Conservation (phyloP, 2,888 invertebrate genomes). For the Eristalis pertinax region DNA sequence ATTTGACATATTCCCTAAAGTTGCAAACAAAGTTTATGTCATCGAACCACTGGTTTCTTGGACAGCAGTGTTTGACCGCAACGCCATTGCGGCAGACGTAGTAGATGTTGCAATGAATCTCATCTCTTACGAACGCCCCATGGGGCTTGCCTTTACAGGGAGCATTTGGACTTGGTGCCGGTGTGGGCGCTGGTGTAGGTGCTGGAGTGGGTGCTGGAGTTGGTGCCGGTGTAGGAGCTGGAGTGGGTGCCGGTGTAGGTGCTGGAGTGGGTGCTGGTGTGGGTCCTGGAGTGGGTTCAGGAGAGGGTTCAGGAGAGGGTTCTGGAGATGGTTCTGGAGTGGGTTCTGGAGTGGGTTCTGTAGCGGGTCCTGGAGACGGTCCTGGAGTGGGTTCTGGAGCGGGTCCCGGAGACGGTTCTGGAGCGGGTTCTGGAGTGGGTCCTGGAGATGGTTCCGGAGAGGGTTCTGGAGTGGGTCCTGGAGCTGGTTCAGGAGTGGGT, state of each 20-base stretch:
- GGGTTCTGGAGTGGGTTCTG: no score
- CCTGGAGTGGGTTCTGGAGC: no score
- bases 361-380: no score
- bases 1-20: slow-evolving; percentile 39
- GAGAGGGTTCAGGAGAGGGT: no score
- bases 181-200: background rate
- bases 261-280: no score
- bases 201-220: background rate
- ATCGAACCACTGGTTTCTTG: slow-evolving; percentile 61
- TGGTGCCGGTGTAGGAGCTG: no score
- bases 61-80: slow-evolving; percentile 52
- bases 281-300: no score
- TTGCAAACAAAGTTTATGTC: slow-evolving; percentile 56
- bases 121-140: slow-evolving; percentile 30
- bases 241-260: background rate
- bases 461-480: slow-evolving; percentile 6
- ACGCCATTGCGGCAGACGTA: slow-evolving; percentile 50
- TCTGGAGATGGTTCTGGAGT: no score
- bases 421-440: background rate
- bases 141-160: slow-evolving; percentile 22
- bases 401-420: no score
- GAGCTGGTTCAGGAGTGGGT: background rate
- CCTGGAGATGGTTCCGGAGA: background rate
- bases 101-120: slow-evolving; percentile 37
- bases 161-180: slow-evolving; percentile 5